phyloP scores from a whole-genome alignment of 2,113 vertebrate species.

The Poeciliopsis retropinna region DNA sequence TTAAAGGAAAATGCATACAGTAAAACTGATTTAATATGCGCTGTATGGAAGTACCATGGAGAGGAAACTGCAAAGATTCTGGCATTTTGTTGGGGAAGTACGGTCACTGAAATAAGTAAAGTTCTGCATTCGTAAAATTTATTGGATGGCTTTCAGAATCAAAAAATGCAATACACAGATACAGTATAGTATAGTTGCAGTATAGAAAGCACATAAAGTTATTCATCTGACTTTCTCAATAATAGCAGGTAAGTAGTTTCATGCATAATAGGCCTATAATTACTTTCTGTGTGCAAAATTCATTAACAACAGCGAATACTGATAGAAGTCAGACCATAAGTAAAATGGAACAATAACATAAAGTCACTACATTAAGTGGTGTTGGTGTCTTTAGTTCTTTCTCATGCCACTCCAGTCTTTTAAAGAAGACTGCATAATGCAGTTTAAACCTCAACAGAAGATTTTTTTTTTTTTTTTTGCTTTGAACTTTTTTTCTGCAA shows the following conservation, averaged over 20 bases:
- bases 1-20: conserved; percentile 1
- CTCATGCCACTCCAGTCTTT: conserved; percentile 37
- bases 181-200: conserved; percentile 35
- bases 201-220: conserved; percentile 47
- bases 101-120: conserved; percentile 20
- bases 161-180: conserved; percentile 45
- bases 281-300: conserved; percentile 64
- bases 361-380: conserved; percentile 57
- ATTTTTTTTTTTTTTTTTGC: conserved; percentile 7
- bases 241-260: conserved; percentile 65
- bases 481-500: conserved; percentile 4
- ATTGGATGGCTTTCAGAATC: conserved; percentile 41
- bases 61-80: not conserved
- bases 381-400: conserved; percentile 43
- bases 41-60: not conserved
- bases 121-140: conserved; percentile 32
- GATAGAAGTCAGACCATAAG: conserved; percentile 38
- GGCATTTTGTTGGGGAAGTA: conserved; percentile 29
- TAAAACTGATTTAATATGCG: not conserved
- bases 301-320: conserved; percentile 50
- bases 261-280: conserved; percentile 65
- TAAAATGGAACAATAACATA: conserved; percentile 63
- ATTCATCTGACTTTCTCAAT: conserved; percentile 60
- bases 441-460: not conserved
- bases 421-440: conserved; percentile 11